A percentile compares a stretch with the other conserved stretches of the same genome.
phyloP scores from a whole-genome alignment of 2,888 invertebrate genomes.

The Reticulitermes lucifugus region DNA sequence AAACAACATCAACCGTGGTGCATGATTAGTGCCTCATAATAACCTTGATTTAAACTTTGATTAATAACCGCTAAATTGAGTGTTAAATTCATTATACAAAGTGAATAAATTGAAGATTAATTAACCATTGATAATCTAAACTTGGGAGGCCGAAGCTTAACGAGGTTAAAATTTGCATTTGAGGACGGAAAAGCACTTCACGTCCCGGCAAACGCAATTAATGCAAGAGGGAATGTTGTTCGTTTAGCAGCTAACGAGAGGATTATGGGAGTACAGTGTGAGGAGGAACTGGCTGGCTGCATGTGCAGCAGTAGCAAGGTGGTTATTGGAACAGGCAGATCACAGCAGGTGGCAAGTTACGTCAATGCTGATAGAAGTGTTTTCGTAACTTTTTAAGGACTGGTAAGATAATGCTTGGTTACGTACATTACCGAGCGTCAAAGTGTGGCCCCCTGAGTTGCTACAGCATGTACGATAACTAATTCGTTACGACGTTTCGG shows the following conservation, averaged over 20 bases:
- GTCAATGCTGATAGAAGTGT: too few species aligned
- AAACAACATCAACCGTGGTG: constrained; percentile 51
- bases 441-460: too few species aligned
- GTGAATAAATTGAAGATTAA: constrained; percentile 69
- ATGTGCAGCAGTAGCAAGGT: not conserved
- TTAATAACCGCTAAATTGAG: constrained; percentile 71
- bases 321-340: not conserved
- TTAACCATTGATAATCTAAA: constrained; percentile 68
- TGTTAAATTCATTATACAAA: constrained; percentile 65
- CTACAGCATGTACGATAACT: too few species aligned
- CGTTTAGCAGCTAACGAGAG: constrained; percentile 52
- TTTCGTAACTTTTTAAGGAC: too few species aligned
- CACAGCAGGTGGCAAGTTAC: too few species aligned
- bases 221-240: constrained; percentile 54
- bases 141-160: constrained; percentile 65
- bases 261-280: constrained; percentile 45
- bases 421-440: too few species aligned
- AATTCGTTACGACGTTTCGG: too few species aligned
- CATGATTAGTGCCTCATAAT: constrained; percentile 56
- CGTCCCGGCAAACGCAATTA: constrained; percentile 54
- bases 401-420: too few species aligned
- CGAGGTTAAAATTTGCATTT: constrained; percentile 68
- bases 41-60: constrained; percentile 69
- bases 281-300: not conserved
- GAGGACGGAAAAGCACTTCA: constrained; percentile 64